Evolutionary conservation across 2,888 invertebrate genomes (phyloP).

Genomic region (Corythucha ciliata): DNA sequence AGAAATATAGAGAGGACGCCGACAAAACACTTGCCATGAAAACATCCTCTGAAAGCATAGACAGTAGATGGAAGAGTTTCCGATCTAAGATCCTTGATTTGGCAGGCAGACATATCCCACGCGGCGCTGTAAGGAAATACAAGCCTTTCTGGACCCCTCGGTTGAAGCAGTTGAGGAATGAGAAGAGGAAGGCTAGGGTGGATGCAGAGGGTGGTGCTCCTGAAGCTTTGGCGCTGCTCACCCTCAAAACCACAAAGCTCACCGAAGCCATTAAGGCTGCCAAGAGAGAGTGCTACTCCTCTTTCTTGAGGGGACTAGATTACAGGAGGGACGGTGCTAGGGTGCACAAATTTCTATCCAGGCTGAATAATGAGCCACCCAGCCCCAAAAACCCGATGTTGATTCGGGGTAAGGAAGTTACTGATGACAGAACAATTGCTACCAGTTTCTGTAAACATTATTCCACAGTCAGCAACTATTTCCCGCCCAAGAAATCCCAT

Average conservation of each 20-base stretch:
- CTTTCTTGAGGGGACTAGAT: background rate
- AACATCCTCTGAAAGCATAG: background rate
- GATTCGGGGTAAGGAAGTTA: background rate
- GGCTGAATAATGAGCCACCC: background rate
- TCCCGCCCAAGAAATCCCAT: background rate
- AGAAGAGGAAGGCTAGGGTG: constrained; percentile 1
- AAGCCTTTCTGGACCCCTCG: too few species aligned
- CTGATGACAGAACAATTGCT: constrained; percentile 3
- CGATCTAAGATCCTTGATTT: background rate
- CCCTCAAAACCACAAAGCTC: background rate
- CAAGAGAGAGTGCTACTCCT: background rate
- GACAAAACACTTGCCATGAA: background rate
- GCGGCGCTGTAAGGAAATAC: background rate
- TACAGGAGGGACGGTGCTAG: constrained; percentile 11
- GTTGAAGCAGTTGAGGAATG: too few species aligned
- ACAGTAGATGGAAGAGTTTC: background rate
- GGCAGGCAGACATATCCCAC: background rate
- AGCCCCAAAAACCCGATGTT: constrained; percentile 1
- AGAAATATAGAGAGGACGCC: background rate
- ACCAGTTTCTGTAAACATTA: constrained; percentile 6
- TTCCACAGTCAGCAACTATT: constrained; percentile 3
- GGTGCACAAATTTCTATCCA: constrained; percentile 1
- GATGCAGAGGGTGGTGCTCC: background rate
- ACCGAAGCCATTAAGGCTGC: background rate
- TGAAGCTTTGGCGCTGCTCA: background rate